These are phyloP conservation scores for Diarsia dahlii DNA, from an alignment of 2,888 invertebrate genomes.

Conservation along the genomic window DNA sequence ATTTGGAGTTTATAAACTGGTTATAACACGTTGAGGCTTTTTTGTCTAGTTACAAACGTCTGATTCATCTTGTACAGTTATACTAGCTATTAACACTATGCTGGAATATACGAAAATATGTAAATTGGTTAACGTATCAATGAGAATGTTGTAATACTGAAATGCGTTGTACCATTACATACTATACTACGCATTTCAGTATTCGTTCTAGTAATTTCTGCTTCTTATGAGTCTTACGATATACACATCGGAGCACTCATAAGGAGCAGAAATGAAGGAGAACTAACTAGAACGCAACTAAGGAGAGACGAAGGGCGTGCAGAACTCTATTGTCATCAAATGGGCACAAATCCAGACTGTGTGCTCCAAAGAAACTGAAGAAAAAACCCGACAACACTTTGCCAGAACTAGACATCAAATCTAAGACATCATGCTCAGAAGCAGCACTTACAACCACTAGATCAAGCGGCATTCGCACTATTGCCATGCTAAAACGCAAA, in stretches of 20 bases:
- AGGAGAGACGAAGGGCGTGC: neutral
- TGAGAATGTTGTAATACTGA: conserved; percentile 1
- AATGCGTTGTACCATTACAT: neutral
- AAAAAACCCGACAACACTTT: neutral
- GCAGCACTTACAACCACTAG: neutral
- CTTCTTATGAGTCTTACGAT: too few species aligned
- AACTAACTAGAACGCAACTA: neutral
- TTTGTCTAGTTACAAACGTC: neutral
- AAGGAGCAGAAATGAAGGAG: neutral
- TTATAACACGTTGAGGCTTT: neutral
- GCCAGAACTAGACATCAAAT: neutral
- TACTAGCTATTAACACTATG: neutral
- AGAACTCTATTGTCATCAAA: neutral
- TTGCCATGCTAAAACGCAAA: neutral
- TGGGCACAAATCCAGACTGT: neutral
- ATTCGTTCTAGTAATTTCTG: too few species aligned
- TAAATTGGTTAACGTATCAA: neutral
- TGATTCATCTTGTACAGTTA: conserved; percentile 36
- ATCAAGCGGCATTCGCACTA: neutral
- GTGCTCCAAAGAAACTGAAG: neutral
- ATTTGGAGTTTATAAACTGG: neutral
- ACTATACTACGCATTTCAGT: too few species aligned
- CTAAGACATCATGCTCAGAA: neutral
- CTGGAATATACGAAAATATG: neutral
- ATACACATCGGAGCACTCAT: neutral